Percentiles rank a stretch among this genome's conserved stretches.
Conservation (phyloP, 2,888 invertebrate species). For the Diarsia rubi region DNA sequence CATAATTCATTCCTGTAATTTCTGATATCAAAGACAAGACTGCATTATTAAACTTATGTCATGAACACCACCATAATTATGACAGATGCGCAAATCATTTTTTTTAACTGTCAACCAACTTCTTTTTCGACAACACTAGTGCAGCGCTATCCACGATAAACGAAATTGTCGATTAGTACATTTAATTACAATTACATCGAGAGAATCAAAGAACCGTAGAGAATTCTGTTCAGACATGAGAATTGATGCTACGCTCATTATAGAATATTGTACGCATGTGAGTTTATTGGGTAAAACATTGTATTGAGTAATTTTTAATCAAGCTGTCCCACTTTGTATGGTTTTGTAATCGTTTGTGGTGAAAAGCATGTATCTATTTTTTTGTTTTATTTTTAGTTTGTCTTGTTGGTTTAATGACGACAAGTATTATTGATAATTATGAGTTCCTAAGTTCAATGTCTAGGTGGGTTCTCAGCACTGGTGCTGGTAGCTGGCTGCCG, state of each 20-base stretch:
- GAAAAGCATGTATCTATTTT: neutral
- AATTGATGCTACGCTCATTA: constrained; percentile 76
- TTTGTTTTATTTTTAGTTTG: neutral
- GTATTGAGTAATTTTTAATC: constrained; percentile 64
- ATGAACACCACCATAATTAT: neutral
- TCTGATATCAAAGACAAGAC: no score
- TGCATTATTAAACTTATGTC: no score
- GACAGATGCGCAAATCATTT: neutral
- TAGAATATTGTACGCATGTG: constrained; percentile 61
- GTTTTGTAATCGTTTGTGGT: constrained; percentile 54
- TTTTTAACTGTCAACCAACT: neutral
- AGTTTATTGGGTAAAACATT: constrained; percentile 65
- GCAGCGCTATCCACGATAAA: constrained; percentile 51
- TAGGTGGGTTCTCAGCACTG: no score
- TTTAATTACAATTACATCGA: constrained; percentile 70
- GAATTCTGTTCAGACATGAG: constrained; percentile 71
- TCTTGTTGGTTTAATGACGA: neutral
- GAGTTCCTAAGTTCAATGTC: neutral
- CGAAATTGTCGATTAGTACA: constrained; percentile 68
- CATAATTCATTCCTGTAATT: neutral
- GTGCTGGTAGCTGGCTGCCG: no score
- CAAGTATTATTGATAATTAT: neutral
- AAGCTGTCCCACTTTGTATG: constrained; percentile 62
- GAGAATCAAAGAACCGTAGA: constrained; percentile 72
- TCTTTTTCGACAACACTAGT: constrained; percentile 49